Evolutionary conservation across 30 jellyfish, hydroid and myxozoan genomes (phyloP), one percentile per base, ranked within the genome.

Genomic region (Turritopsis rubra): DNA sequence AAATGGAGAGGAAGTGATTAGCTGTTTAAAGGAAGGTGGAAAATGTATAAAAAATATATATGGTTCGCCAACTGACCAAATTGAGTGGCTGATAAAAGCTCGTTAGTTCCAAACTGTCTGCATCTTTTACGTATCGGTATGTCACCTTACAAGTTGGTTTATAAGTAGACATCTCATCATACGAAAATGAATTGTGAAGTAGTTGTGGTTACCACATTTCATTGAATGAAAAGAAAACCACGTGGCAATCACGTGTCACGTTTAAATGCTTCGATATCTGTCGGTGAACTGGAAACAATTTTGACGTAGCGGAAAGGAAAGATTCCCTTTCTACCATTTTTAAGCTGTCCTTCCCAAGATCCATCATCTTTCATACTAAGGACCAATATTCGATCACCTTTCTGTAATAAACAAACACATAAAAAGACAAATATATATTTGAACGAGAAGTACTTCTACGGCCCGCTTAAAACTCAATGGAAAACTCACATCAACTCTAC

Each of bases 241-340:
- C 60, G 60, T 41, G 60, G 13, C 60, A 41, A 41, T 41, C 60
- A 41, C 60, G 60, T 41, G 60, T 41, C 60, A 5, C 60, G 60
- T 41, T 80, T 82, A 85, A 85, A 82, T 17, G 88, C 84, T n/a
- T 54, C 88, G 28, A 82, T 52, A 16, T 82, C 88, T 28, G 65
- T 25, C 20, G 88, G 88, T 31, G 75, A 28, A 71, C 84, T 82
- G 70, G 88, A 65, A 24, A 82, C 73, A 16, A 82, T 82, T 82
- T 82, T 82, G 73, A 86, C 94, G 53, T 86, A 81, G 21, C 86
- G 52, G 91, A 86, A 86, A 26, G 94, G 94, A 3, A 86, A 86
- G 7, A 68, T 52, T 79, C 94, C 94, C 75, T 68, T 80, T 31
- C 60, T 66, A 20, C 94, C 94, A 88, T 79, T 71, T 24, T n/a